Conservation (phyloP, 1,140 invertebrate genomes). For the Drosophila nebulosa region DNA sequence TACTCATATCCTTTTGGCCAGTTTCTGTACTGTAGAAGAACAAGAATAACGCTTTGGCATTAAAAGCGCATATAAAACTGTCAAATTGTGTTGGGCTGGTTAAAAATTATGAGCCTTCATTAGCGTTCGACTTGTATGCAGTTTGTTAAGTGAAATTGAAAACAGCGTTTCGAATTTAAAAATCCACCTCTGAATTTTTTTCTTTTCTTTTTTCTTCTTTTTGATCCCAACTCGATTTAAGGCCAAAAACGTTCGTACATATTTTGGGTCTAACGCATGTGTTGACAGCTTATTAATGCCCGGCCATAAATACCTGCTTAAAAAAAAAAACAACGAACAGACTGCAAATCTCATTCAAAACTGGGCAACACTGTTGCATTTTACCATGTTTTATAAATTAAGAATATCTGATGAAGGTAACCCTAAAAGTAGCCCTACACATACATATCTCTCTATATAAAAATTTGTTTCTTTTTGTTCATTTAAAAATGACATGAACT, state of each 20-base stretch:
- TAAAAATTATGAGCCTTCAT: conserved; percentile 76
- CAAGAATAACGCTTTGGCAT: conserved; percentile 55
- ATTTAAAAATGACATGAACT: no score
- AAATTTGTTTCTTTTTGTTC: no score
- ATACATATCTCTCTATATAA: no score
- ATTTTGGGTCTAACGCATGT: conserved; percentile 70
- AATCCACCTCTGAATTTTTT: neutral
- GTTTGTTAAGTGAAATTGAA: conserved; percentile 77
- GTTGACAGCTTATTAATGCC: conserved; percentile 81
- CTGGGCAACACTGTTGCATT: conserved; percentile 41
- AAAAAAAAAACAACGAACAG: conserved; percentile 16
- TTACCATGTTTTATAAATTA: neutral
- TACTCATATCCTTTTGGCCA: conserved; percentile 35
- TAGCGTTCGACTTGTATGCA: conserved; percentile 68
- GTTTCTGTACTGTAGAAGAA: conserved; percentile 31
- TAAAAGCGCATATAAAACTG: conserved; percentile 78
- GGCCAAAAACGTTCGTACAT: neutral
- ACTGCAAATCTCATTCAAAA: neutral
- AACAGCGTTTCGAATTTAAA: conserved; percentile 35
- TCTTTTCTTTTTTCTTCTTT: neutral
- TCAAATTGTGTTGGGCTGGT: conserved; percentile 73
- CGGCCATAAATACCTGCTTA: conserved; percentile 61
- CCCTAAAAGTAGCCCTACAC: no score
- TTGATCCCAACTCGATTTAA: neutral
- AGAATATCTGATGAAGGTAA: no score